Conservation (phyloP, 2,113 vertebrate genomes). For the Oryctolagus cuniculus region DNA sequence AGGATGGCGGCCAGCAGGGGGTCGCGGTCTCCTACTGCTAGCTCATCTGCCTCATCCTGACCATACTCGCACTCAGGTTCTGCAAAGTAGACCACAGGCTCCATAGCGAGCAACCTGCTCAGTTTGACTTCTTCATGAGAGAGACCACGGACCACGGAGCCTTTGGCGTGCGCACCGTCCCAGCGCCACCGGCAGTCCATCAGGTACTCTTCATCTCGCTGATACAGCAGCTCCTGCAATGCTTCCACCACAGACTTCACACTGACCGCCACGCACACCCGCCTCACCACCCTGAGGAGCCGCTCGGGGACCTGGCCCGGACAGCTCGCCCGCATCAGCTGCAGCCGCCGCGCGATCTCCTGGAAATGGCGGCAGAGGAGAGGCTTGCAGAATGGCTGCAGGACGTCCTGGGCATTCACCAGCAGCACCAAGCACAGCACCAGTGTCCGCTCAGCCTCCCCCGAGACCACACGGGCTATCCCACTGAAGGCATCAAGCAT, state of each 20-base stretch:
- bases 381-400: constrained; percentile 68
- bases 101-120: constrained; percentile 75
- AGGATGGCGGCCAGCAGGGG: constrained; percentile 85
- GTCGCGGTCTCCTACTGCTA: constrained; percentile 85
- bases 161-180: constrained; percentile 82
- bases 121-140: constrained; percentile 84
- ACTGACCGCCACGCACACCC: constrained; percentile 42
- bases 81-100: constrained; percentile 42
- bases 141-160: constrained; percentile 82
- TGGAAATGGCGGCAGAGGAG: constrained; percentile 78
- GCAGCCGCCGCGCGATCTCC: constrained; percentile 71
- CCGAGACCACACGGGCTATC: constrained; percentile 81
- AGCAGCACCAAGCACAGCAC: constrained; percentile 90
- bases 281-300: constrained; percentile 80
- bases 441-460: constrained; percentile 88
- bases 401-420: constrained; percentile 85
- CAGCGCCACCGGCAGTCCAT: constrained; percentile 90
- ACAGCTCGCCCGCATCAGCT: constrained; percentile 56
- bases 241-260: constrained; percentile 81
- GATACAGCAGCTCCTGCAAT: constrained; percentile 86
- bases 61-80: constrained; percentile 79
- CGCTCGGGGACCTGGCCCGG: constrained; percentile 85
- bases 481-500: constrained; percentile 88
- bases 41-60: constrained; percentile 68
- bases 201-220: constrained; percentile 87